phyloP scores from a whole-genome alignment of 2,888 invertebrate genomes.

The Choristoneura rosaceana region DNA sequence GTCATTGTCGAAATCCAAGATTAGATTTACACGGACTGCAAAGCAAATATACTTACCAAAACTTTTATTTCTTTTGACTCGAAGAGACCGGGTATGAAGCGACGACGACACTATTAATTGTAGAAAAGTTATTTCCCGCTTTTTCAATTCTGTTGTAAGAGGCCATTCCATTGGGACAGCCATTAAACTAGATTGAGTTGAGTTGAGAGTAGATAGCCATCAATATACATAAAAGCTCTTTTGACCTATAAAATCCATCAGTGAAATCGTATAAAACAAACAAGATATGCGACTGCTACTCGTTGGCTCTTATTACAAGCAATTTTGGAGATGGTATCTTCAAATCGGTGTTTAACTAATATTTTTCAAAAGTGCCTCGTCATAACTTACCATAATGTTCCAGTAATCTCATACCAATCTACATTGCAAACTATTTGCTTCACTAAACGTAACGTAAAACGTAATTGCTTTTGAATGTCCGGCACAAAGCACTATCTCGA shows the following conservation, averaged over 20 bases:
- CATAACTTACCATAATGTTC: constrained; percentile 42
- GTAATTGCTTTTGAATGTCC: constrained; percentile 53
- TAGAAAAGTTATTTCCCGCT: background rate
- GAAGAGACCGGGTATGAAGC: background rate
- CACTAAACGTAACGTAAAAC: constrained; percentile 37
- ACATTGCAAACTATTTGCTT: constrained; percentile 48
- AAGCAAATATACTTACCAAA: background rate
- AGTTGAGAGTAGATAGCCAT: constrained; percentile 6
- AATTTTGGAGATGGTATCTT: constrained; percentile 21
- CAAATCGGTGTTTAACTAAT: constrained; percentile 35
- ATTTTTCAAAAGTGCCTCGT: constrained; percentile 38
- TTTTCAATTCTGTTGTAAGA: background rate
- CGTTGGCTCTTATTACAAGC: constrained; percentile 9
- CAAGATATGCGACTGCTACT: background rate
- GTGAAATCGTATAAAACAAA: constrained; percentile 8
- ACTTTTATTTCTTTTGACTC: background rate
- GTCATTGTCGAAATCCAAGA: constrained; percentile 21
- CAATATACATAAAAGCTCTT: constrained; percentile 11
- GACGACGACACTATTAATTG: background rate
- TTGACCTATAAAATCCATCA: constrained; percentile 3
- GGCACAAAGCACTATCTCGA: constrained; percentile 46
- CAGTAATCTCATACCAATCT: constrained; percentile 43
- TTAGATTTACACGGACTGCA: constrained; percentile 13
- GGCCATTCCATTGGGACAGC: background rate
- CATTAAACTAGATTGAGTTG: constrained; percentile 1